phyloP scores from a whole-genome alignment of 1,140 invertebrate genomes.

The Drosophila trapezifrons region DNA sequence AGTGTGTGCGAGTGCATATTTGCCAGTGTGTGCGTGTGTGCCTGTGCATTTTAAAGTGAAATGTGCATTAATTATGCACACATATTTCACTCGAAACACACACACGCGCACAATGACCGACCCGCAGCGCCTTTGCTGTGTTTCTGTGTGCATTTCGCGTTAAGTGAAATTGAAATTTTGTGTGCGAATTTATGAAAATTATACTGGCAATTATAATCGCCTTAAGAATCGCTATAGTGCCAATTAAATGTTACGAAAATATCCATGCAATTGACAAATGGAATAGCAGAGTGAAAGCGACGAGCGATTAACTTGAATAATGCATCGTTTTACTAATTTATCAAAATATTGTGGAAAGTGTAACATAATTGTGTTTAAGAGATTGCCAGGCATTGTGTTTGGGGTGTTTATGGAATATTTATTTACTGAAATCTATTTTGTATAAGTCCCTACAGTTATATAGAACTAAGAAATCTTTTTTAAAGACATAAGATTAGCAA shows the following conservation, averaged over 20 bases:
- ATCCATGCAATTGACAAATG: slow-evolving; percentile 3
- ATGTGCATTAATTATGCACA: slow-evolving; percentile 80
- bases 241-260: slow-evolving; percentile 29
- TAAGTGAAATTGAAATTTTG: slow-evolving; percentile 72
- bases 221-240: slow-evolving; percentile 24
- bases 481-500: not conserved
- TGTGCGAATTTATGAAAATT: slow-evolving; percentile 38
- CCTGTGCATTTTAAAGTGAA: slow-evolving; percentile 81
- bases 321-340: not conserved
- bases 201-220: slow-evolving; percentile 34
- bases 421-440: too few relatives aligned
- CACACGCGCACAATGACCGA: slow-evolving; percentile 26
- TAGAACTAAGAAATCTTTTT: not conserved
- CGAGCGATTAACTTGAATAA: slow-evolving; percentile 13
- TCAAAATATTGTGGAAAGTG: slow-evolving; percentile 19
- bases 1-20: slow-evolving; percentile 32
- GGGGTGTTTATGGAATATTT: too few relatives aligned
- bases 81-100: slow-evolving; percentile 45
- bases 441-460: too few relatives aligned
- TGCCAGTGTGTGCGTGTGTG: slow-evolving; percentile 28
- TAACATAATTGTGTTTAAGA: not conserved
- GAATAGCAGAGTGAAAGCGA: slow-evolving; percentile 15
- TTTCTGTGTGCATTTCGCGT: slow-evolving; percentile 34
- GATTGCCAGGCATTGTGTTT: not conserved
- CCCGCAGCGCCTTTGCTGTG: slow-evolving; percentile 6